These are phyloP conservation scores for Rosalia funebris DNA, from an alignment of 2,888 invertebrate genomes.

Conservation along the genomic window DNA sequence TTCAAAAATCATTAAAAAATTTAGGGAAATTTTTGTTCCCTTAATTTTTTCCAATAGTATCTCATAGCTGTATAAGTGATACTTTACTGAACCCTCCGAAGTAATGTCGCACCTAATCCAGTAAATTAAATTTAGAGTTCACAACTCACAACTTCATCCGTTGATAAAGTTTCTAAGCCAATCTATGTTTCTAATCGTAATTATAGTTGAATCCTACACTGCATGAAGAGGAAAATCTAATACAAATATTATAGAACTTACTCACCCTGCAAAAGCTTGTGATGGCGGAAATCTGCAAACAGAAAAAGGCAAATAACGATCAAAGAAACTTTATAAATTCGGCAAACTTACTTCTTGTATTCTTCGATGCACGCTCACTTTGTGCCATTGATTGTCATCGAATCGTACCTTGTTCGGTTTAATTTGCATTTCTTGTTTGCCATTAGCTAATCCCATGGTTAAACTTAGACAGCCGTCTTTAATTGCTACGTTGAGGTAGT, in stretches of 20 bases:
- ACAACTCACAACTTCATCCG: not conserved
- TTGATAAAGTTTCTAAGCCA: not conserved
- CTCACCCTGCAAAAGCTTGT: slow-evolving; percentile 89
- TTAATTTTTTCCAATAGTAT: too few relatives aligned
- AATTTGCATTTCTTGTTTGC: slow-evolving; percentile 89
- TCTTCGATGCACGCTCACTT: slow-evolving; percentile 86
- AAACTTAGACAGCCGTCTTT: slow-evolving; percentile 89
- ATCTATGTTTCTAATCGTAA: not conserved
- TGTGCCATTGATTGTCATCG: slow-evolving; percentile 97
- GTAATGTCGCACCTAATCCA: not conserved
- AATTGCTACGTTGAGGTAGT: slow-evolving; percentile 89
- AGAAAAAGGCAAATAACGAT: slow-evolving; percentile 48
- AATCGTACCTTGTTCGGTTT: slow-evolving; percentile 89
- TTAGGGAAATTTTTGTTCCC: too few relatives aligned
- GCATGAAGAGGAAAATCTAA: too few relatives aligned
- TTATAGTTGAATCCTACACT: not conserved
- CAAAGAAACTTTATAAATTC: not conserved
- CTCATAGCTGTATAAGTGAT: too few relatives aligned
- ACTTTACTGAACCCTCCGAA: too few relatives aligned
- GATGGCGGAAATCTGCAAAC: slow-evolving; percentile 83
- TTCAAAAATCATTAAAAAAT: too few relatives aligned
- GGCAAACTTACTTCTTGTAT: slow-evolving; percentile 82
- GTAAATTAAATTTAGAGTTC: not conserved
- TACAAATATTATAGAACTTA: slow-evolving; percentile 48
- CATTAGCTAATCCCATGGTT: slow-evolving; percentile 90